Evolutionary conservation across 2,888 invertebrate species (phyloP).

Genomic region (Orchestes rusci): DNA sequence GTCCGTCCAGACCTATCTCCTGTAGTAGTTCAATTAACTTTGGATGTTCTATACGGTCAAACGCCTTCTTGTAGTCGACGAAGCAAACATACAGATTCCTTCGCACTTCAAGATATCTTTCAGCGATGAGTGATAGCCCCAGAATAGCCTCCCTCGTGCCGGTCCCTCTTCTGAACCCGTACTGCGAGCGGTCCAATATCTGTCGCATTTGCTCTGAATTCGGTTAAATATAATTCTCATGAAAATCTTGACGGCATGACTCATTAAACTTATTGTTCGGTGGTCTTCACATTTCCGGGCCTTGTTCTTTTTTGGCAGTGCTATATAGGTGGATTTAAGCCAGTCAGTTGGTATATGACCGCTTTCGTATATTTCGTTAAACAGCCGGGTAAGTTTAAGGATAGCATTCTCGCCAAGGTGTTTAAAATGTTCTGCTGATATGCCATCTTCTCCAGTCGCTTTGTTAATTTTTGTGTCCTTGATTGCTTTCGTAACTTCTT

Average conservation of each 20-base stretch:
- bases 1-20: neutral
- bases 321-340: too few relatives aligned
- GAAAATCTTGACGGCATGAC: neutral
- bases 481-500: neutral
- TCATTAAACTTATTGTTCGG: neutral
- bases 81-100: too few relatives aligned
- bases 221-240: neutral
- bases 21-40: neutral
- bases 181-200: neutral
- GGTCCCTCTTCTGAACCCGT: too few relatives aligned
- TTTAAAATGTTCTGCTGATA: neutral
- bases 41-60: too few relatives aligned
- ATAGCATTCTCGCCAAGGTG: neutral
- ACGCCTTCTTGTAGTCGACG: too few relatives aligned
- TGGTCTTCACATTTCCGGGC: too few relatives aligned
- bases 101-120: neutral
- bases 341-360: too few relatives aligned
- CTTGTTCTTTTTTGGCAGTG: too few relatives aligned
- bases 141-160: too few relatives aligned
- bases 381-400: too few relatives aligned
- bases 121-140: neutral
- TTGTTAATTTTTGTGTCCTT: neutral
- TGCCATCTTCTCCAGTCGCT: neutral
- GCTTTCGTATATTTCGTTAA: too few relatives aligned
- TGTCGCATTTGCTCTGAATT: neutral